Percentiles rank a stretch among this genome's conserved stretches.
These are phyloP conservation scores for Caenorhabditis sp. DNA, from an alignment of 2,888 invertebrate genomes.

Conservation along the genomic window DNA sequence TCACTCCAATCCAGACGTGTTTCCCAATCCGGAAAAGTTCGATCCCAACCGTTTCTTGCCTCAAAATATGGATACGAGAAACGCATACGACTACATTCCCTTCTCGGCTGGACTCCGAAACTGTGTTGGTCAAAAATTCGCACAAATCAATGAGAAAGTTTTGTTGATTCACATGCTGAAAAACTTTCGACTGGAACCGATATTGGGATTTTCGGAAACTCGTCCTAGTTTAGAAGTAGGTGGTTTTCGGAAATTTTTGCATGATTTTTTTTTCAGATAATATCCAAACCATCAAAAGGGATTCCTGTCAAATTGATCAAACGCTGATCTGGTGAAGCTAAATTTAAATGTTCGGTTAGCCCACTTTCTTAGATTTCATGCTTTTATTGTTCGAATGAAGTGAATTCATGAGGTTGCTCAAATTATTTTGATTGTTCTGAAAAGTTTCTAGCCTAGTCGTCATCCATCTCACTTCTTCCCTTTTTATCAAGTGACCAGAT, in stretches of 20 bases:
- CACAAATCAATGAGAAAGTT: no score
- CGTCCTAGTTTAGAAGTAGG: constrained; percentile 27
- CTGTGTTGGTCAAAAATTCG: no score
- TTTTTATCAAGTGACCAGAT: constrained; percentile 30
- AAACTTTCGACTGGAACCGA: constrained; percentile 39
- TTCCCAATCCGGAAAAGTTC: constrained; percentile 83
- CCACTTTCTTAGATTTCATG: no score
- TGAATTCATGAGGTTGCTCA: no score
- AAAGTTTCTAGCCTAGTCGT: not conserved
- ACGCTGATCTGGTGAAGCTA: no score
- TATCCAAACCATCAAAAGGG: constrained; percentile 41
- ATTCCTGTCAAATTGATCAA: constrained; percentile 42
- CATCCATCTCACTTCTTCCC: not conserved
- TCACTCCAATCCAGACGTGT: constrained; percentile 56
- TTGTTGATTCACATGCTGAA: constrained; percentile 36
- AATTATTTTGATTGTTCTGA: not conserved
- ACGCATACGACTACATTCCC: no score
- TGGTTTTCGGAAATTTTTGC: no score
- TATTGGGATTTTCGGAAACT: not conserved
- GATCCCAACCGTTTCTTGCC: constrained; percentile 84
- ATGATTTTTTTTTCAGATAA: constrained; percentile 29
- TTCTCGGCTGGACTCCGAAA: no score
- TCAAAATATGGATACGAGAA: no score
- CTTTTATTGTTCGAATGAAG: no score
- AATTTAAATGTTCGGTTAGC: no score